These are phyloP conservation scores for Limnephilus auricula DNA, from an alignment of 2,888 invertebrate genomes.

Conservation along the genomic window DNA sequence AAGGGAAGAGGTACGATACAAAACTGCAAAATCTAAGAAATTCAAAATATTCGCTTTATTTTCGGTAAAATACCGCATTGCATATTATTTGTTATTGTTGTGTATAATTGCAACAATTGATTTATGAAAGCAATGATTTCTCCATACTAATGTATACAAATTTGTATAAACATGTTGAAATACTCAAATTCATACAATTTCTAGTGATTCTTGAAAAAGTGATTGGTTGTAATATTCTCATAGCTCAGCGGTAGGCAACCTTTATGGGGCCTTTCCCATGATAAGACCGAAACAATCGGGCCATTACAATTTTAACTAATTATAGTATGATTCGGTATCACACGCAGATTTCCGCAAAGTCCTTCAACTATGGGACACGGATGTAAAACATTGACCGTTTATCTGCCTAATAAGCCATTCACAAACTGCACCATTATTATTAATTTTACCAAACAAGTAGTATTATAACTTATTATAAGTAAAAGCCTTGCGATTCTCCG, in stretches of 20 bases:
- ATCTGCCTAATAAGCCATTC: conserved; percentile 14
- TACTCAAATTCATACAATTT: too few species aligned
- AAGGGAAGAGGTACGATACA: not conserved
- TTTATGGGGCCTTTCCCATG: not conserved
- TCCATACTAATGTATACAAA: too few species aligned
- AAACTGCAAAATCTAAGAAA: not conserved
- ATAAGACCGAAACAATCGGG: conserved; percentile 20
- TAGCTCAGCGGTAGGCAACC: not conserved
- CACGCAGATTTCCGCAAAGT: conserved; percentile 24
- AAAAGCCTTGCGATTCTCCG: conserved; percentile 5
- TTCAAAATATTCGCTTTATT: too few species aligned
- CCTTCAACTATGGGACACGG: conserved; percentile 31
- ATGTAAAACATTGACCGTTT: conserved; percentile 32
- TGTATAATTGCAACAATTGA: too few species aligned
- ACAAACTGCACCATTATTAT: not conserved
- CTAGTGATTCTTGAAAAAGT: too few species aligned
- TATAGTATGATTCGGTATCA: conserved; percentile 12
- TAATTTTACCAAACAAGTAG: conserved; percentile 16
- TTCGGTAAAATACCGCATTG: too few species aligned
- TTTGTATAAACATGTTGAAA: too few species aligned
- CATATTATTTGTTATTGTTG: too few species aligned
- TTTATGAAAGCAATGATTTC: too few species aligned
- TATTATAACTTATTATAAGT: not conserved
- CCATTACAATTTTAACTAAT: conserved; percentile 14
- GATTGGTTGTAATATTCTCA: not conserved